Evolutionary conservation across 2,113 vertebrate species (phyloP).

Genomic region (Chroicocephalus ridibundus): DNA sequence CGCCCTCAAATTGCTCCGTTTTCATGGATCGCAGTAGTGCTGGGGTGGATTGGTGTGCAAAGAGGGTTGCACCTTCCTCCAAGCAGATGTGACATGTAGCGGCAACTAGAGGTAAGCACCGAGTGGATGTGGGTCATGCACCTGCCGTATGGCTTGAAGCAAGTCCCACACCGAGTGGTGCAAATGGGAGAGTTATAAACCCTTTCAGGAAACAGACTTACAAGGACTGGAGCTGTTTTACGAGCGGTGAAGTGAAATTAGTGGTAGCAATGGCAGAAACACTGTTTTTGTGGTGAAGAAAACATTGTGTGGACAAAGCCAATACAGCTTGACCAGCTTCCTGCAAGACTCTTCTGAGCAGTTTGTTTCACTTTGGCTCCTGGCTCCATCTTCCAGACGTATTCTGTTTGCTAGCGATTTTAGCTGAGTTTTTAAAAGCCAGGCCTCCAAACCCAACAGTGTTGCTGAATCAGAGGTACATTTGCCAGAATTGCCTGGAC

Average conservation of each 20-base stretch:
- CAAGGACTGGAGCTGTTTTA: neutral
- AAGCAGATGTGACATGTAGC: neutral
- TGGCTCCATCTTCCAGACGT: neutral
- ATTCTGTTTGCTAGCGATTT: neutral
- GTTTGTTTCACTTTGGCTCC: neutral
- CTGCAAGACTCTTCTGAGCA: neutral
- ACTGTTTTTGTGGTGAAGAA: conserved; percentile 7
- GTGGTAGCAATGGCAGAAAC: neutral
- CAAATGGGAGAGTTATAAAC: neutral
- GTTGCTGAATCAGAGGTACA: neutral
- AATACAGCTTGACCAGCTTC: neutral
- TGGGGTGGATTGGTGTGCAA: neutral
- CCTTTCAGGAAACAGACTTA: neutral
- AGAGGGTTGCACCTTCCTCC: neutral
- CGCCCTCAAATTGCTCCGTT: neutral
- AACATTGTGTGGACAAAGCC: neutral
- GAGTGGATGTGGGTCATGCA: neutral
- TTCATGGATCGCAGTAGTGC: neutral
- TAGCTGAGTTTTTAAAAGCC: neutral
- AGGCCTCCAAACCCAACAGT: neutral
- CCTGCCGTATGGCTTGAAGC: neutral
- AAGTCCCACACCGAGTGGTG: neutral
- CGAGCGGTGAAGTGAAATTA: neutral
- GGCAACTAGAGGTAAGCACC: neutral
- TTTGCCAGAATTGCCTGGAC: neutral